A percentile compares a stretch with the other conserved stretches of the same genome.
Conservation (phyloP, 2,888 invertebrate genomes). For the Agrotis exclamationis region DNA sequence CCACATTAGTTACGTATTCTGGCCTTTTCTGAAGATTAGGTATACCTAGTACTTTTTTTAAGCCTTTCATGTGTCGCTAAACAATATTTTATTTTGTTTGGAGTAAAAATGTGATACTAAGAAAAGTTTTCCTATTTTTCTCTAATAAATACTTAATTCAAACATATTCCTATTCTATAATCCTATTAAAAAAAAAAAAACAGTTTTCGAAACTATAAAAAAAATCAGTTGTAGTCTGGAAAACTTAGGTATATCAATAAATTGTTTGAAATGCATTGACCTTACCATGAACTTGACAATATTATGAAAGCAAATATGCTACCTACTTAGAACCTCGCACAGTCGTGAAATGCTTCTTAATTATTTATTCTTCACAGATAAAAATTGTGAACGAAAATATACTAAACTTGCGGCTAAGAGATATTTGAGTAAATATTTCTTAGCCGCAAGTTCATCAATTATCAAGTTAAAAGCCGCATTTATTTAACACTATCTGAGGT, state of each 20-base stretch:
- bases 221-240: neutral
- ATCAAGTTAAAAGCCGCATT: no score
- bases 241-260: neutral
- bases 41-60: no score
- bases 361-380: neutral
- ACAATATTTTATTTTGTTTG: no score
- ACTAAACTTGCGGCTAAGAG: neutral
- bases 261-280: conserved; percentile 11
- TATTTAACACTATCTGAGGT: neutral
- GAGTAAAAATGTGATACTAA: no score
- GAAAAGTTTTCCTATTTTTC: no score
- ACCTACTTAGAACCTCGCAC: conserved; percentile 19
- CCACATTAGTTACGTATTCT: conserved; percentile 15
- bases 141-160: no score
- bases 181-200: no score
- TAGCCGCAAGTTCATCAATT: no score
- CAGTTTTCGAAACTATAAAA: neutral
- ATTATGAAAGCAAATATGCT: conserved; percentile 13
- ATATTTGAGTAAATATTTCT: no score
- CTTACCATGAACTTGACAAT: conserved; percentile 29
- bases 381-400: neutral
- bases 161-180: no score
- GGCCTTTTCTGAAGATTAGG: conserved; percentile 8
- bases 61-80: no score
- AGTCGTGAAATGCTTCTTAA: conserved; percentile 12